A percentile compares a stretch with the other conserved stretches of the same genome.
Evolutionary conservation across 2,113 vertebrate genomes (phyloP).

Genomic region (Potamarius usumacintae): DNA sequence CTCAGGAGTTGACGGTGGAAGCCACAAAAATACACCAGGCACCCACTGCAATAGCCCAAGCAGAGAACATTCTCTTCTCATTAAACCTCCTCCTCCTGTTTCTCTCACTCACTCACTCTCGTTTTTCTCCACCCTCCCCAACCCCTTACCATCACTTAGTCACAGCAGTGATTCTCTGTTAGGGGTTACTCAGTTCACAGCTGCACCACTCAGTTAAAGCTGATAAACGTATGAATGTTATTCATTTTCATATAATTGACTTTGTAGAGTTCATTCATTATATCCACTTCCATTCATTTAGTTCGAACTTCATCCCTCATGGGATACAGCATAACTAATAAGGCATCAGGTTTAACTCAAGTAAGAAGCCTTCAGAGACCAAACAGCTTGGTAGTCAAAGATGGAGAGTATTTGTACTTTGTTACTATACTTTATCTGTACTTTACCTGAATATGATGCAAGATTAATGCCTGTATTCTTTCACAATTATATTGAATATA

Average conservation of each 20-base stretch:
- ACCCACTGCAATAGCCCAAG: conserved; percentile 53
- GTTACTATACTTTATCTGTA: not conserved
- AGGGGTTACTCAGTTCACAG: conserved; percentile 18
- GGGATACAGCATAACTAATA: not conserved
- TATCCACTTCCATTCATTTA: conserved; percentile 15
- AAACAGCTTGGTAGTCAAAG: not conserved
- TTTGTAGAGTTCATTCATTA: conserved; percentile 30
- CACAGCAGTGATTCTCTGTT: not conserved
- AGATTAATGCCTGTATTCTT: not conserved
- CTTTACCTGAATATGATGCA: not conserved
- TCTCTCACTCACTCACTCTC: conserved; percentile 36
- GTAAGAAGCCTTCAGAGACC: not conserved
- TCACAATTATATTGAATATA: not conserved
- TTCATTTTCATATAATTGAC: conserved; percentile 1
- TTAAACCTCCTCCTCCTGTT: conserved; percentile 37
- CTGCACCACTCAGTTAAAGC: conserved; percentile 31
- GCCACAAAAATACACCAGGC: conserved; percentile 56
- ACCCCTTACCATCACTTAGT: conserved; percentile 20
- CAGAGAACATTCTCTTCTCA: conserved; percentile 56
- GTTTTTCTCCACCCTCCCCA: conserved; percentile 6
- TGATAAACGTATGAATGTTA: not conserved
- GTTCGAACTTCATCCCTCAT: not conserved
- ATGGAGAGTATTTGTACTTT: not conserved
- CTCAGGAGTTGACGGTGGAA: conserved; percentile 36
- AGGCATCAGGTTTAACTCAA: not conserved